A percentile compares a stretch with the other conserved stretches of the same genome.
Conservation (phyloP, 2,113 vertebrate species). For the Pygoscelis adeliae region DNA sequence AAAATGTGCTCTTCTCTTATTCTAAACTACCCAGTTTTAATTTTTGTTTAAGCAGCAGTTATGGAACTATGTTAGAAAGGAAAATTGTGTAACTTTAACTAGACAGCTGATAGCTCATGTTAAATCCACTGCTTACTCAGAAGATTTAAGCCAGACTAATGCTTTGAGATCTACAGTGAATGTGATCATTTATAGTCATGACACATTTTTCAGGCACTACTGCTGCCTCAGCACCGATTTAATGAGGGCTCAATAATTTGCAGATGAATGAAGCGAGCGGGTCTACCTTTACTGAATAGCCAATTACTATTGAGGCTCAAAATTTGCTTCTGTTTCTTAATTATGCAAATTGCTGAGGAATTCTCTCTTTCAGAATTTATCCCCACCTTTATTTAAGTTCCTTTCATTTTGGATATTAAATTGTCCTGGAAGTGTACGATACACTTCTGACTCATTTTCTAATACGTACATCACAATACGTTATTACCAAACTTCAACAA, state of each 20-base stretch:
- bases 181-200: not conserved
- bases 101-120: not conserved
- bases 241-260: conserved; percentile 22
- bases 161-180: not conserved
- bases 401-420: not conserved
- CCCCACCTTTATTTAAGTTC: not conserved
- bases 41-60: not conserved
- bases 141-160: not conserved
- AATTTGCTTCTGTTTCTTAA: not conserved
- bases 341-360: not conserved
- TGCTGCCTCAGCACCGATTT: conserved; percentile 22
- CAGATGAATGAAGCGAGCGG: not conserved
- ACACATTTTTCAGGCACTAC: not conserved
- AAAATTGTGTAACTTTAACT: not conserved
- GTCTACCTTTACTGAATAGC: not conserved
- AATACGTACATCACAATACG: not conserved
- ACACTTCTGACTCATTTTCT: not conserved
- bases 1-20: not conserved
- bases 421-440: not conserved
- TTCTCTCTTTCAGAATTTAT: not conserved
- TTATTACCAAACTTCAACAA: not conserved
- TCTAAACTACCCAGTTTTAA: not conserved
- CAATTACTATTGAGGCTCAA: not conserved
- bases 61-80: not conserved
- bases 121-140: not conserved